A percentile compares a stretch with the other conserved stretches of the same genome.
phyloP scores from a whole-genome alignment of 2,888 invertebrate species.

The Thecocarcelia acutangulata region DNA sequence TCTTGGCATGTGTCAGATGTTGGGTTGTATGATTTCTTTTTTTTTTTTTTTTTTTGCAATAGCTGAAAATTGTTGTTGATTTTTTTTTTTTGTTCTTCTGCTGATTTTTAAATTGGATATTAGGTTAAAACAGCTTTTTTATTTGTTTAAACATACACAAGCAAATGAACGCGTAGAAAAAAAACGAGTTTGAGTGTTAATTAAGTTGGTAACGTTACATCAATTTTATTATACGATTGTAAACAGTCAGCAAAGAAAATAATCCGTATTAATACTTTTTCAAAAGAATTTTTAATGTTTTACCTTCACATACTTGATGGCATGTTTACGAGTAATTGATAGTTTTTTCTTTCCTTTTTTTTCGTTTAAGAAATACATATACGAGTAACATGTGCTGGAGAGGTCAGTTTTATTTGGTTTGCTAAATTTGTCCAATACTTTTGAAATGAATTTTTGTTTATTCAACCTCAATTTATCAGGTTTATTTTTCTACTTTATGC shows the following conservation, averaged over 20 bases:
- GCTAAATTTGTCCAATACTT: conserved; percentile 40
- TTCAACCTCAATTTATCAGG: conserved; percentile 23
- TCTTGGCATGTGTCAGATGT: not conserved
- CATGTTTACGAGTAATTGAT: not conserved
- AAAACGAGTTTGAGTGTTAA: conserved; percentile 53
- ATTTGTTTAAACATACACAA: too few relatives aligned
- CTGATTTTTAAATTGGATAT: conserved; percentile 21
- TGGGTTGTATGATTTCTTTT: not conserved
- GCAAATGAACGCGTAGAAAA: not conserved
- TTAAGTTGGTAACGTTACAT: conserved; percentile 53
- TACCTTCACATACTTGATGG: not conserved
- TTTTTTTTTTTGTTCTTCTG: conserved; percentile 25
- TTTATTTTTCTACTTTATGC: conserved; percentile 8
- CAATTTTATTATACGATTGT: conserved; percentile 34
- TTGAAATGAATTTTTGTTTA: conserved; percentile 37
- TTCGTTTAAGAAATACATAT: not conserved
- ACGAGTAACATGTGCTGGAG: not conserved
- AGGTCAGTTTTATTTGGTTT: conserved; percentile 60
- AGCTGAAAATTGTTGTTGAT: not conserved
- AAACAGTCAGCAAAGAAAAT: conserved; percentile 26
- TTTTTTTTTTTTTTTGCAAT: not conserved
- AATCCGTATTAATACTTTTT: conserved; percentile 20
- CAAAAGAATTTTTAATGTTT: conserved; percentile 52
- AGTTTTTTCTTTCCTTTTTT: not conserved
- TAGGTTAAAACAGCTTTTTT: not conserved